Evolutionary conservation across 30 jellyfish, hydroid and myxozoan species (phyloP), one percentile per base, ranked within the genome.

Genomic region (Hydractinia symbiolongicarpus): DNA sequence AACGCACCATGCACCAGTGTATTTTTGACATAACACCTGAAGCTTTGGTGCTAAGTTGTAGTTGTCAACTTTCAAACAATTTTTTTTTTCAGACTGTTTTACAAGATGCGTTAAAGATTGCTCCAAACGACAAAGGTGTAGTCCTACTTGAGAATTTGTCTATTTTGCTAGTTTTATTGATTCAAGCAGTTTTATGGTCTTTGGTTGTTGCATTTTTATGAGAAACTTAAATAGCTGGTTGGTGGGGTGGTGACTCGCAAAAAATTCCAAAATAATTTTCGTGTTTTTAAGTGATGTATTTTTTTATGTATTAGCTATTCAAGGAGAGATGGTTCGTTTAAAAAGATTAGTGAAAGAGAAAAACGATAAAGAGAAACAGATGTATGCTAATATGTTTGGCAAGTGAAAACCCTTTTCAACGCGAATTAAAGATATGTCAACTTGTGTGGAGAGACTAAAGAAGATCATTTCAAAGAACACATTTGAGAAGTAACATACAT

Each of bases 301-400:
- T 52, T 30, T 30, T 52, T 54, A 14, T 11, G 6, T 5, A 54
- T 54, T 77, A 77, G 87, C 87, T 62, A 53, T 79, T 0, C 66
- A 54, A 61, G 57, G 82, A 8, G 87, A 79, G 66, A 49, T 82
- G 89, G 81, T 9, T 19, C 81, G 86, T 4, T 77, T 82, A 52
- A 69, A 82, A 50, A 82, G 72, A 50, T 55, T 72, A 6, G 9
- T 82, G 8, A 78, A 70, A 69, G 87, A 70, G 54, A 3, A 82
- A 11, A 82, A 72, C 19, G 17, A 82, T 13, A 72, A 67, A 40
- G 89, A 82, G 14, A 82, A 82, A 72, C 79, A 68, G 4, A 82
- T 82, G 61, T 82, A 82, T 72, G 52, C 89, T 9, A 82, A 82
- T 49, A 9, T 82, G 58, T 82, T 82, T 8, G 44, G 68, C 70